Conservation (phyloP, 92 coral and sea anemone genomes). For the Phenganax marumi region DNA sequence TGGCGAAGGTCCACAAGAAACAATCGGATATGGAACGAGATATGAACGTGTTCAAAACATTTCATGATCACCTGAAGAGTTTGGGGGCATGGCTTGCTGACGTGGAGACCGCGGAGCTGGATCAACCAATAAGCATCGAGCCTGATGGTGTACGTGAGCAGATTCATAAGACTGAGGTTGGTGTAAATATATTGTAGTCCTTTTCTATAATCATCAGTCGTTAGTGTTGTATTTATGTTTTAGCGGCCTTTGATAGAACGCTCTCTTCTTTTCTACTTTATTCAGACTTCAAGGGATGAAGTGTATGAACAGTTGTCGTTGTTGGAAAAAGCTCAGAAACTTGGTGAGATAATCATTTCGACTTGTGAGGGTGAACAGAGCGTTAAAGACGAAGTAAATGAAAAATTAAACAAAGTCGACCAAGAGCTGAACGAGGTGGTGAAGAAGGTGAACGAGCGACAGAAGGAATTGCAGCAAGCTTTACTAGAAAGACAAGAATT, state of each 20-base stretch:
- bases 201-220: neutral
- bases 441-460: slow-evolving; percentile 66
- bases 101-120: slow-evolving; percentile 65
- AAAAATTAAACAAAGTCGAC: slow-evolving; percentile 66
- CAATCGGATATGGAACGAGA: slow-evolving; percentile 80
- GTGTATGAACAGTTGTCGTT: slow-evolving; percentile 67
- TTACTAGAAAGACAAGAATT: slow-evolving; percentile 81
- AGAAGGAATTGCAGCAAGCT: slow-evolving; percentile 72
- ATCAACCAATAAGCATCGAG: slow-evolving; percentile 64
- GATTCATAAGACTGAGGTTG: slow-evolving; percentile 71
- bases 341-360: slow-evolving; percentile 73
- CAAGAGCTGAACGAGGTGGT: slow-evolving; percentile 66
- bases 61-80: slow-evolving; percentile 72
- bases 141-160: slow-evolving; percentile 79
- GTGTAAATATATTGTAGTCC: neutral
- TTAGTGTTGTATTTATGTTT: too few species aligned
- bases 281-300: slow-evolving; percentile 72
- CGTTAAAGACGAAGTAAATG: slow-evolving; percentile 69
- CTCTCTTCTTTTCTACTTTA: neutral
- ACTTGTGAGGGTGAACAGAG: slow-evolving; percentile 68
- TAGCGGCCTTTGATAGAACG: too few species aligned
- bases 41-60: slow-evolving; percentile 69
- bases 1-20: slow-evolving; percentile 75
- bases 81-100: slow-evolving; percentile 84
- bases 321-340: slow-evolving; percentile 73